Evolutionary conservation across 2,888 invertebrate species (phyloP).

Genomic region (Tanypteryx hageni): DNA sequence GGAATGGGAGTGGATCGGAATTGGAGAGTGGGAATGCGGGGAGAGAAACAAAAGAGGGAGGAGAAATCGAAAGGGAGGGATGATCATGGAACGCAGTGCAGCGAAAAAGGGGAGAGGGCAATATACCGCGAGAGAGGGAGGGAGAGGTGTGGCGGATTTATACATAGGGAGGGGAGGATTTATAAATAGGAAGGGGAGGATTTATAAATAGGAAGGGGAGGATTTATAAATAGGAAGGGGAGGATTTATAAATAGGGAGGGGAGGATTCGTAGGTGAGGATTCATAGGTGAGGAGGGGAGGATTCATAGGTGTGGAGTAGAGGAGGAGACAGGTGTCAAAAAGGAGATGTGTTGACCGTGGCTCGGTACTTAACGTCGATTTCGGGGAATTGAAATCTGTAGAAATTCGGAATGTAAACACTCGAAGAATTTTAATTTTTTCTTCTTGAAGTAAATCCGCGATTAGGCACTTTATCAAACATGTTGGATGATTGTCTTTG

Average conservation of each 20-base stretch:
- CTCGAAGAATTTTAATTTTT: not conserved
- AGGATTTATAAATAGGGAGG: not conserved
- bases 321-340: not conserved
- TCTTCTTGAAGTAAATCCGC: not conserved
- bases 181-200: not conserved
- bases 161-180: no score
- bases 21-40: no score
- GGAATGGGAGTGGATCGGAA: no score
- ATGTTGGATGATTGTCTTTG: not conserved
- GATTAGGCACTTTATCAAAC: not conserved
- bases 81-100: not conserved
- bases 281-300: no score
- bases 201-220: not conserved
- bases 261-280: not conserved
- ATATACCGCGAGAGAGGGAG: not conserved
- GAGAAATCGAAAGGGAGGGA: not conserved
- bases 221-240: not conserved
- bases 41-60: not conserved
- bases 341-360: not conserved
- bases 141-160: no score
- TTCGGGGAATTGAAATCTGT: not conserved
- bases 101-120: not conserved
- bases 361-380: not conserved
- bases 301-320: not conserved
- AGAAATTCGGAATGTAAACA: constrained; percentile 5